Conservation (phyloP, 1,140 invertebrate species). For the Zaprionus vittiger region DNA sequence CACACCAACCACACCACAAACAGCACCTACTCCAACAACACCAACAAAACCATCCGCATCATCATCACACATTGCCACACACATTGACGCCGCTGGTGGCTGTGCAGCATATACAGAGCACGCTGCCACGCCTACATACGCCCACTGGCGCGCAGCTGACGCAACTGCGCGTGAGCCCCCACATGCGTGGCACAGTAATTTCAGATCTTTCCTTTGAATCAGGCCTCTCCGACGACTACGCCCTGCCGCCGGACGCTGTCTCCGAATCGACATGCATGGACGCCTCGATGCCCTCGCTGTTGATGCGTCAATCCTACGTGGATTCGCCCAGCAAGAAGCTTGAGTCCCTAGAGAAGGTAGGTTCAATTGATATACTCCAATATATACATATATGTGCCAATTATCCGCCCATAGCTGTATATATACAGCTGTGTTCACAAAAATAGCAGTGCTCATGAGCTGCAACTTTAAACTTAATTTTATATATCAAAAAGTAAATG, state of each 20-base stretch:
- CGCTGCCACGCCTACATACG: constrained; percentile 61
- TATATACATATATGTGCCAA: no score
- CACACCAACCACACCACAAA: constrained; percentile 31
- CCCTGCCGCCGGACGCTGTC: constrained; percentile 96
- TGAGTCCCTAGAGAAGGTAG: constrained; percentile 93
- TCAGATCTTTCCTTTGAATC: constrained; percentile 96
- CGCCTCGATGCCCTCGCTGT: constrained; percentile 88
- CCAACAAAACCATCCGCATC: constrained; percentile 36
- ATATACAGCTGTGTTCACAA: no score
- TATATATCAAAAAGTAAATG: no score
- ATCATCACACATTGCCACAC: constrained; percentile 51
- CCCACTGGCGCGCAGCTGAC: constrained; percentile 52
- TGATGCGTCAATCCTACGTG: constrained; percentile 88
- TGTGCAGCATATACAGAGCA: constrained; percentile 52
- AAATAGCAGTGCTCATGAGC: no score
- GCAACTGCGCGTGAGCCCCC: constrained; percentile 63
- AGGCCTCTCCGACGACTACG: constrained; percentile 97
- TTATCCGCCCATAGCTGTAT: no score
- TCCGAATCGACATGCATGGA: constrained; percentile 91
- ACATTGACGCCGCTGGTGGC: constrained; percentile 32
- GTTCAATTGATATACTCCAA: no score
- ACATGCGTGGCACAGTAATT: constrained; percentile 85
- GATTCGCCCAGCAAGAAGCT: constrained; percentile 89
- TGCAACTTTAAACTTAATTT: no score
- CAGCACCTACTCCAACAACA: constrained; percentile 31